Conservation (phyloP, 2,888 invertebrate genomes). For the Altica lythri region DNA sequence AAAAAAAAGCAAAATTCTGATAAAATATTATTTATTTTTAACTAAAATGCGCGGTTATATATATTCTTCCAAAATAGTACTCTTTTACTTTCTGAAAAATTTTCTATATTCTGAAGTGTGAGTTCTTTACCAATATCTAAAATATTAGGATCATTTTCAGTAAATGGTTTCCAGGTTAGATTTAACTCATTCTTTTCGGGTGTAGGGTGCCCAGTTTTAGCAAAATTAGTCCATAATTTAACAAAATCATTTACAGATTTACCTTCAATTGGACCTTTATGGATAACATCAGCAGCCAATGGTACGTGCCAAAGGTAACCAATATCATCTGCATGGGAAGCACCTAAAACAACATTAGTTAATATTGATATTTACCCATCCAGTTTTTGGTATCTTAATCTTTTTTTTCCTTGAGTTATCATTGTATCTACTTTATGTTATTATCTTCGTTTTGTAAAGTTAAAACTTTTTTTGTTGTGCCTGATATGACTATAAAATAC, state of each 20-base stretch:
- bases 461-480: no score
- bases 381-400: no score
- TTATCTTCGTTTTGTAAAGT: no score
- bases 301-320: conserved; percentile 40
- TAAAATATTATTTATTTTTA: no score
- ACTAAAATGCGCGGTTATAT: no score
- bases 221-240: conserved; percentile 47
- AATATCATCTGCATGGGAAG: conserved; percentile 43
- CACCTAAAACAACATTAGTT: conserved; percentile 34
- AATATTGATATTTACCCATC: background rate
- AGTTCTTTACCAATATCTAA: conserved; percentile 46
- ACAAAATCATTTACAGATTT: conserved; percentile 35
- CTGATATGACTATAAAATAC: no score
- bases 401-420: no score
- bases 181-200: conserved; percentile 27
- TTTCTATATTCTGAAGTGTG: conserved; percentile 27
- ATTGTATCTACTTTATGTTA: no score
- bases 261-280: conserved; percentile 33
- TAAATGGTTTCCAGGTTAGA: conserved; percentile 40
- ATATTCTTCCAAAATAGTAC: no score
- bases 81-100: no score
- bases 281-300: background rate
- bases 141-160: conserved; percentile 38
- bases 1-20: no score
- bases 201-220: conserved; percentile 42